A percentile compares a stretch with the other conserved stretches of the same genome.
phyloP scores from a whole-genome alignment of 2,888 invertebrate species.

The Eretmocerus hayati region DNA sequence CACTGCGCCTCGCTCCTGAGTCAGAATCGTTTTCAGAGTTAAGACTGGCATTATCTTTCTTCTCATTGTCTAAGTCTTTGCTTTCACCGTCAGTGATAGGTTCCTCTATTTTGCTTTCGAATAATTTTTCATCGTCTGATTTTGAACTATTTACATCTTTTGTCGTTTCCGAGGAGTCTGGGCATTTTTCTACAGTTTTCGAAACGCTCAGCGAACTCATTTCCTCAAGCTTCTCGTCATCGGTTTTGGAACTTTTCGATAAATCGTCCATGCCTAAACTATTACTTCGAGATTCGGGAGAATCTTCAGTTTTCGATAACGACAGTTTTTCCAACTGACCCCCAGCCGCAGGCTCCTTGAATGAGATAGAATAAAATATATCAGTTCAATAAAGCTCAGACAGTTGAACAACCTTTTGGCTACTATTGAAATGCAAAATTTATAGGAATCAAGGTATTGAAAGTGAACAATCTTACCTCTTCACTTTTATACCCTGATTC shows the following conservation, averaged over 20 bases:
- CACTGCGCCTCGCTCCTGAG: slow-evolving; percentile 16
- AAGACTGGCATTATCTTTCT: background rate
- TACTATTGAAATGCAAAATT: background rate
- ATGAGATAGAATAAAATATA: background rate
- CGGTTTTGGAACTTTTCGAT: slow-evolving; percentile 33
- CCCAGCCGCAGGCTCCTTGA: slow-evolving; percentile 2
- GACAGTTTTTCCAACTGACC: background rate
- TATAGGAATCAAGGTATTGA: too few relatives aligned
- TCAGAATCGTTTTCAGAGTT: slow-evolving; percentile 14
- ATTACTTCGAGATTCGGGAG: slow-evolving; percentile 4
- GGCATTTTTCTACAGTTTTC: slow-evolving; percentile 9
- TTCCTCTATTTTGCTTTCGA: slow-evolving; percentile 25
- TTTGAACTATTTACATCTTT: slow-evolving; percentile 26
- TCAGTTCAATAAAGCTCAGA: background rate
- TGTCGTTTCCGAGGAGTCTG: background rate
- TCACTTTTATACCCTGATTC: background rate
- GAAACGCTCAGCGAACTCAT: slow-evolving; percentile 24
- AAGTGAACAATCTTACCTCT: too few relatives aligned
- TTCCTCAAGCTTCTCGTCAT: slow-evolving; percentile 36
- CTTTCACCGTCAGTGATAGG: slow-evolving; percentile 1
- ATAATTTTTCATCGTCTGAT: slow-evolving; percentile 33
- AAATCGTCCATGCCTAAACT: slow-evolving; percentile 20
- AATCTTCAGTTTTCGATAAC: slow-evolving; percentile 6
- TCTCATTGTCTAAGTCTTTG: slow-evolving; percentile 5
- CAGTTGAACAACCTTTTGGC: background rate